phyloP scores from a whole-genome alignment of 30 jellyfish, hydroid and myxozoan genomes.

The Mastigias papua region DNA sequence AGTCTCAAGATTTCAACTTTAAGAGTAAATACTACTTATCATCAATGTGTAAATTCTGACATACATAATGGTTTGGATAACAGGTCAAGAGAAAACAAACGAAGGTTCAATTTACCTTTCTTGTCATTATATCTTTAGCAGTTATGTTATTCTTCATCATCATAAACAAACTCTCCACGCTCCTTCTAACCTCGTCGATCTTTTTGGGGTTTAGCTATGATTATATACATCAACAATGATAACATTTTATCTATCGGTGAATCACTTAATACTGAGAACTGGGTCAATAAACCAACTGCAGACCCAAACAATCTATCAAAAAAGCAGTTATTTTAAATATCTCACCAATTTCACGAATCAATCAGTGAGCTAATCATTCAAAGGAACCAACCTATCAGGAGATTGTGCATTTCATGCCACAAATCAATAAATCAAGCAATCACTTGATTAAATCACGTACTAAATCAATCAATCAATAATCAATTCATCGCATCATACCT shows the following conservation, averaged over 20 bases:
- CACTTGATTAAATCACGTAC: background rate
- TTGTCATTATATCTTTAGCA: slow-evolving; percentile 63
- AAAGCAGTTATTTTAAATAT: too few species aligned
- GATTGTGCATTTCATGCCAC: too few species aligned
- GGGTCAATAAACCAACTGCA: background rate
- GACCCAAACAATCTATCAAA: background rate
- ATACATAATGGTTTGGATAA: too few species aligned
- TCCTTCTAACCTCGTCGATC: slow-evolving; percentile 39
- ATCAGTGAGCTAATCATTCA: too few species aligned
- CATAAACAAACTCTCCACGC: slow-evolving; percentile 47
- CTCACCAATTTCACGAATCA: too few species aligned
- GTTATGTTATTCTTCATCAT: slow-evolving; percentile 56
- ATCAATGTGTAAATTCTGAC: too few species aligned
- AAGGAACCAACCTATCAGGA: too few species aligned
- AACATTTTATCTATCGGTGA: too few species aligned
- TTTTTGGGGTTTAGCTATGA: slow-evolving; percentile 48
- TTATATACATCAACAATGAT: background rate
- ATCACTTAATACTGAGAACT: too few species aligned
- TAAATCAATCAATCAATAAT: background rate
- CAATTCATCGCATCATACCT: slow-evolving; percentile 2
- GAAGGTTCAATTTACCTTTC: slow-evolving; percentile 28
- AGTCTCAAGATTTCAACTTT: too few species aligned
- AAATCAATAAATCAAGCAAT: background rate
- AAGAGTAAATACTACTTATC: too few species aligned
- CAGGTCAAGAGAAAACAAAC: too few species aligned